phyloP scores from a whole-genome alignment of 2,113 vertebrate species.

The Benitochromis conjunctus region DNA sequence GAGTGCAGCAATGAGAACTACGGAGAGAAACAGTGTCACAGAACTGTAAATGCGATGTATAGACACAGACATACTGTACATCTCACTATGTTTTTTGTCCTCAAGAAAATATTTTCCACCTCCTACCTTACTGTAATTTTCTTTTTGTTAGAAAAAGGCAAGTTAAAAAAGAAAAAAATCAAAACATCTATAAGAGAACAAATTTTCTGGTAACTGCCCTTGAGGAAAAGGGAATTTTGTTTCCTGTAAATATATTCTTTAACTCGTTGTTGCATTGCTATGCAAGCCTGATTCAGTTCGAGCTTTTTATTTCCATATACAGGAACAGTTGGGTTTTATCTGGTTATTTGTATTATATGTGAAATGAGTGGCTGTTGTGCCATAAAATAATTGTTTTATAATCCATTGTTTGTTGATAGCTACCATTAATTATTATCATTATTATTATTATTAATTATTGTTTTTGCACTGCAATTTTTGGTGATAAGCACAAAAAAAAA shows the following conservation, averaged over 20 bases:
- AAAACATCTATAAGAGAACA: constrained; percentile 56
- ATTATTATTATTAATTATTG: constrained; percentile 78
- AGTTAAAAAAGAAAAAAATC: constrained; percentile 45
- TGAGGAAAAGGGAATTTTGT: constrained; percentile 76
- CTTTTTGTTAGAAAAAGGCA: constrained; percentile 66
- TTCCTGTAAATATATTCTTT: constrained; percentile 96
- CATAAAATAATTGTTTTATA: constrained; percentile 95
- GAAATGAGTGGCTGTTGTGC: constrained; percentile 97
- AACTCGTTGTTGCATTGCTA: constrained; percentile 95
- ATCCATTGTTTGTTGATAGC: constrained; percentile 86
- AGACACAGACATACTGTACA: constrained; percentile 92
- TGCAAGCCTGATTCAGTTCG: constrained; percentile 93
- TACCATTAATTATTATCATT: constrained; percentile 68
- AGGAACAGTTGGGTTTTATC: constrained; percentile 86
- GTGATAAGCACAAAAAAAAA: constrained; percentile 98
- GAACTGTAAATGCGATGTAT: constrained; percentile 99
- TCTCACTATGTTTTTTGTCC: constrained; percentile 86
- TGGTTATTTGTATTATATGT: constrained; percentile 99
- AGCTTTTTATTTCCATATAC: constrained; percentile 77
- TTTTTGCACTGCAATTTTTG: constrained; percentile 99
- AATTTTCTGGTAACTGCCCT: constrained; percentile 62
- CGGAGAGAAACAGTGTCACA: constrained; percentile 46
- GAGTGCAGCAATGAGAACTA: background rate
- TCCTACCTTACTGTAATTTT: constrained; percentile 83
- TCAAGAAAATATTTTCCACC: constrained; percentile 84